Evolutionary conservation across 2,888 invertebrate species (phyloP).

Genomic region (Luperina nickerlii): DNA sequence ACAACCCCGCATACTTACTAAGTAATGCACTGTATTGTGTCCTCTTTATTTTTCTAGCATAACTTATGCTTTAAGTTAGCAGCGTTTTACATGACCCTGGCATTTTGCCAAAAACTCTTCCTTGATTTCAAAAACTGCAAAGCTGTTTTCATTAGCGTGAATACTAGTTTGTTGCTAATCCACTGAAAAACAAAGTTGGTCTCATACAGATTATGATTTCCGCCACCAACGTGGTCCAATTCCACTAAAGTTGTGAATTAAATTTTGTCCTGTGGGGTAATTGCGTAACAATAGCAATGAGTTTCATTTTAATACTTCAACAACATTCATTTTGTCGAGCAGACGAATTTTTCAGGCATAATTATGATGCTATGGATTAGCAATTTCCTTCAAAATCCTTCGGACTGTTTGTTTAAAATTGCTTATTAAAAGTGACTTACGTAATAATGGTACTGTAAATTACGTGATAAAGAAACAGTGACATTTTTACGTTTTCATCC

Average conservation of each 20-base stretch:
- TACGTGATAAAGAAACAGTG: background rate
- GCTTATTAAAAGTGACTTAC: background rate
- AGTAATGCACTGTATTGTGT: background rate
- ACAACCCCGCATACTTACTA: background rate
- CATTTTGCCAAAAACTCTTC: constrained; percentile 25
- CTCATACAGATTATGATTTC: background rate
- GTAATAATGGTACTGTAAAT: background rate
- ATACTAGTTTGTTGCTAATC: background rate
- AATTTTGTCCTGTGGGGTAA: background rate
- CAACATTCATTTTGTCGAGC: background rate
- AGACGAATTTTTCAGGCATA: background rate
- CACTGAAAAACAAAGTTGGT: background rate
- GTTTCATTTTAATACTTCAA: background rate
- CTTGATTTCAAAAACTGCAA: constrained; percentile 9
- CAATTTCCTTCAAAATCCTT: background rate
- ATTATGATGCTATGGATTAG: background rate
- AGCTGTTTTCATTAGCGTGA: constrained; percentile 9
- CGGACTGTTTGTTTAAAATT: background rate
- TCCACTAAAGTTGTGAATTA: background rate
- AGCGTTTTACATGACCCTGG: constrained; percentile 18
- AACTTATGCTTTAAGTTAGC: constrained; percentile 28
- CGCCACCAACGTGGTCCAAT: too few relatives aligned
- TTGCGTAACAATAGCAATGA: background rate
- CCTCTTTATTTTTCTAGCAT: constrained; percentile 21
- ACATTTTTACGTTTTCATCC: background rate